Evolutionary conservation across 1,140 invertebrate genomes (phyloP).

Genomic region (Papilio glaucus): DNA sequence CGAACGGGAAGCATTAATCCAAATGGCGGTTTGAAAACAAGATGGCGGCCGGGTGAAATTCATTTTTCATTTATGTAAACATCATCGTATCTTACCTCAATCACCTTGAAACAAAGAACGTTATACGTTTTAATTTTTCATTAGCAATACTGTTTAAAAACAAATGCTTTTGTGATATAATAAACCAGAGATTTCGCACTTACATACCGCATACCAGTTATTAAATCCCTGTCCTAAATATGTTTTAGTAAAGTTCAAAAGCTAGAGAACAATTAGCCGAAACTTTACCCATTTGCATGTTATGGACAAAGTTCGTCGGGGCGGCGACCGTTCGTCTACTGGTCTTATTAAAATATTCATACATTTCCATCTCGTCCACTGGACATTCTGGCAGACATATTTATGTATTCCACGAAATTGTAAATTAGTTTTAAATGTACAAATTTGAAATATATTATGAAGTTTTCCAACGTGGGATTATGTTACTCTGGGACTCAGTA

Average conservation of each 20-base stretch:
- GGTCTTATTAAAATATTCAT: constrained; percentile 38
- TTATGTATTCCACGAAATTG: no score
- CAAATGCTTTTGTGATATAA: neutral
- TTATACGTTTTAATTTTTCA: neutral
- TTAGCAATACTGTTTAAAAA: neutral
- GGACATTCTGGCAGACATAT: neutral
- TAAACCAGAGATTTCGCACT: neutral
- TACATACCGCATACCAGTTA: no score
- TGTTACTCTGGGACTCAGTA: no score
- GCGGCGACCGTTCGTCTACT: constrained; percentile 5
- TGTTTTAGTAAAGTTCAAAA: neutral
- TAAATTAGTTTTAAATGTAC: no score
- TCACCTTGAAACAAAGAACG: no score
- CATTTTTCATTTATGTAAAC: neutral
- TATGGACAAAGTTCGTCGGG: constrained; percentile 51
- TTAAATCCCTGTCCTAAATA: neutral
- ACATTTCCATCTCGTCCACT: neutral
- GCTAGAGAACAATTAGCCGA: constrained; percentile 47
- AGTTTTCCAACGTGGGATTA: no score
- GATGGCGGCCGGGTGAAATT: neutral
- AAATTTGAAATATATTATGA: no score
- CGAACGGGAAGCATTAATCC: constrained; percentile 21
- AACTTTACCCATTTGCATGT: constrained; percentile 59
- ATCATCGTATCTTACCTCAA: no score
- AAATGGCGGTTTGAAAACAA: constrained; percentile 6